Percentiles rank a stretch among this genome's conserved stretches.
phyloP scores from a whole-genome alignment of 2,113 vertebrate species.

The Lethenteron reissneri region DNA sequence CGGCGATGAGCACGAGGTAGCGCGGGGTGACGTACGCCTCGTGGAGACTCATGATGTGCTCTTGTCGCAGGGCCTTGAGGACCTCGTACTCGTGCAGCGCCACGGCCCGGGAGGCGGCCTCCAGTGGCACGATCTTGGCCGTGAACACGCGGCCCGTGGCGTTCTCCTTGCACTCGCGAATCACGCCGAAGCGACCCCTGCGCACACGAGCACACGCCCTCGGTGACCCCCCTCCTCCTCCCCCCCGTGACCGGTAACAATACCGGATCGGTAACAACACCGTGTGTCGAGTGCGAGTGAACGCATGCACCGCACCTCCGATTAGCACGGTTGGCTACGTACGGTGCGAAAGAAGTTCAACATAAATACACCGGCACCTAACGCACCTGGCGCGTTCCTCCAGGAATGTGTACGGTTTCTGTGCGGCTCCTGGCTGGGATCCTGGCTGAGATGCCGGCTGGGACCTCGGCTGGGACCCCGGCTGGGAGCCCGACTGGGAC shows the following conservation, averaged over 20 bases:
- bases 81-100: conserved; percentile 89
- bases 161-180: conserved; percentile 76
- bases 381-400: conserved; percentile 78
- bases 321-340: no score
- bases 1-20: conserved; percentile 81
- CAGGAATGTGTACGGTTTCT: conserved; percentile 94
- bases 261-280: no score
- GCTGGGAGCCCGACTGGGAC: conserved; percentile 18
- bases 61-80: conserved; percentile 65
- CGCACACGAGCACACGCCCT: no score
- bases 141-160: conserved; percentile 69
- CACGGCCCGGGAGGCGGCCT: conserved; percentile 43
- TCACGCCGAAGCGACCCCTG: conserved; percentile 80
- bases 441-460: conserved; percentile 21
- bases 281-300: no score
- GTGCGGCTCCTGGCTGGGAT: conserved; percentile 41
- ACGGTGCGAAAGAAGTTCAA: no score
- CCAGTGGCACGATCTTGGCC: conserved; percentile 85
- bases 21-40: conserved; percentile 90
- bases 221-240: no score
- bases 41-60: conserved; percentile 69
- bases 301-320: no score
- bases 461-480: conserved; percentile 21
- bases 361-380: no score
- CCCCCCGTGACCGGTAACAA: no score